phyloP scores from a whole-genome alignment of 92 coral and sea anemone species.

The Nematostella vectensis region DNA sequence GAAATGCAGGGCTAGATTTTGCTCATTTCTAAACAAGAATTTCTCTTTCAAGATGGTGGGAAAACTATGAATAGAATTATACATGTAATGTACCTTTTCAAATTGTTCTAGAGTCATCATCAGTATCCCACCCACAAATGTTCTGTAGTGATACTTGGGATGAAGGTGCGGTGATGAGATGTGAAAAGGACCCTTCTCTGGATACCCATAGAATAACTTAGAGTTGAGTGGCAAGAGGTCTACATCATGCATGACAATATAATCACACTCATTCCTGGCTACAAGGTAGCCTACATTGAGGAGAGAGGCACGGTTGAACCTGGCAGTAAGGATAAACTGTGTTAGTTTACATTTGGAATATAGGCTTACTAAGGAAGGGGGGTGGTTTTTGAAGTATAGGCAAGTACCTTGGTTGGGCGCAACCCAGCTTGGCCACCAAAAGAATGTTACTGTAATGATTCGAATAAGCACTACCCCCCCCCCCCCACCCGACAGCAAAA shows the following conservation, averaged over 20 bases:
- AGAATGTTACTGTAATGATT: no score
- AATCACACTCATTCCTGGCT: constrained; percentile 89
- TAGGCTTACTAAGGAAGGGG: no score
- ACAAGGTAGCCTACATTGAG: constrained; percentile 79
- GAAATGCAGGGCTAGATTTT: no score
- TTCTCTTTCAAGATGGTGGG: no score
- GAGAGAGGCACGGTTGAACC: constrained; percentile 93
- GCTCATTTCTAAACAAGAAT: no score
- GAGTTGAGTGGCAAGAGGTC: constrained; percentile 85
- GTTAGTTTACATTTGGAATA: no score
- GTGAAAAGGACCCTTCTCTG: constrained; percentile 88
- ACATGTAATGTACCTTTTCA: constrained; percentile 63
- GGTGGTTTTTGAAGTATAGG: no score
- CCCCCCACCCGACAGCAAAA: no score
- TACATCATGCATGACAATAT: constrained; percentile 97
- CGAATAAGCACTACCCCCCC: no score
- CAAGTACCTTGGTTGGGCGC: no score
- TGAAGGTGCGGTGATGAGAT: constrained; percentile 88
- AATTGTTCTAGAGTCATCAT: constrained; percentile 80
- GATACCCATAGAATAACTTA: constrained; percentile 80
- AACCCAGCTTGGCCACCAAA: no score
- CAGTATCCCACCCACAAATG: constrained; percentile 92
- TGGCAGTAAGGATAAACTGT: constrained; percentile 12
- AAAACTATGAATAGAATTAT: no score
- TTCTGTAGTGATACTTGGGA: constrained; percentile 87